Base-by-base conservation (phyloP, 2,888 invertebrate species). In the Autographa gamma region DNA sequence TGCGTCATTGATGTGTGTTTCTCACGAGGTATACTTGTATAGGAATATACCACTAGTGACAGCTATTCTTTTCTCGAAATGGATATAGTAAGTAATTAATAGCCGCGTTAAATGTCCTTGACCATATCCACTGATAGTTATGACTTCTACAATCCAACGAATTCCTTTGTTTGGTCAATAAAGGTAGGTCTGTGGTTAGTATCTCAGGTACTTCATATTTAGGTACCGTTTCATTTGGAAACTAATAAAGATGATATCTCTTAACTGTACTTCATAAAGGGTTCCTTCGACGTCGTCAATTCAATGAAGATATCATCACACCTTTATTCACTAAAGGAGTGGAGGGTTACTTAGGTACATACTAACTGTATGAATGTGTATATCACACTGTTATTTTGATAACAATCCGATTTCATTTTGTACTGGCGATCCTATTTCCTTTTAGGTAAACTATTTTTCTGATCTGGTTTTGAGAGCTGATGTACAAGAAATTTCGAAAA, bases 201-300 rank as follows among this genome's bases (percentile, higher is more conserved):
- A n/a, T 48, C 48, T n/a, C 48, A n/a, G n/a, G 48, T 48, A 48
- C 48, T 48, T 48, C 8, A 48, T 48, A 48, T 48, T n/a, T n/a
- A 14, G 14, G 43, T 43, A 5, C n/a, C 48, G 48, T 48, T 48
- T 48, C 19, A 25, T 25, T 56, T 5, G 3, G 13, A 56, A 19
- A 11, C 9, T 56, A 56, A 56, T 56, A 25, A 56, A 56, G 54
- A 56, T 56, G 54, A 13, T 56, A 56, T 56, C 54, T 19, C 11
- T 19, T 19, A 13, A 56, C 13, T 56, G 25, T 19, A 25, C 13
- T 56, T n/a, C n/a, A 14, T 54, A 19, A 54, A 56, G 25, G 25
- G 25, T 25, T 25, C 5, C 54, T 56, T 54, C 11, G 13, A 13
- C 54, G 13, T 56, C 25, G 19, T 19, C 25, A 56, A 25, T 56